phyloP scores from a whole-genome alignment of 2,797 vertebrate genomes.

The Sebastes itinus region DNA sequence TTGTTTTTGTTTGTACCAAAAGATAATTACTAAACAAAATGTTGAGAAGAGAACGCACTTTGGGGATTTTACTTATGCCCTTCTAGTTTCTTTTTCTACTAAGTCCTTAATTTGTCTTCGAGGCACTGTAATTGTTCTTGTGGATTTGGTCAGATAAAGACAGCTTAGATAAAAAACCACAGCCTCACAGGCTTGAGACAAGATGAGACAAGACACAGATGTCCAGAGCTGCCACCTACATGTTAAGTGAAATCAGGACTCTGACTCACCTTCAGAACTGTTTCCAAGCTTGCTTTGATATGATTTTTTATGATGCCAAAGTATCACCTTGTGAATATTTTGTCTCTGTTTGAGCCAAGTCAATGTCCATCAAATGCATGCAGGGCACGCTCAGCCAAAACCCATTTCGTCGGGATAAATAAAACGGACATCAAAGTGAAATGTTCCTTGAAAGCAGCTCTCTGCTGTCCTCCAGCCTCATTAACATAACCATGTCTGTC shows the following conservation, averaged over 20 bases:
- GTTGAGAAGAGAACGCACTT: background rate
- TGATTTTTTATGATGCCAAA: background rate
- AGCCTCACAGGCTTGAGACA: background rate
- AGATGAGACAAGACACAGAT: background rate
- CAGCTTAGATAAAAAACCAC: constrained; percentile 6
- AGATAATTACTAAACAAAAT: constrained; percentile 2
- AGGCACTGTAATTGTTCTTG: background rate
- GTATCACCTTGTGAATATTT: background rate
- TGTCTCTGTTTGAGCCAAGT: background rate
- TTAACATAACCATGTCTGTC: constrained; percentile 22
- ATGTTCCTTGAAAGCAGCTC: constrained; percentile 17
- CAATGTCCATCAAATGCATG: constrained; percentile 1
- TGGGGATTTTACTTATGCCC: background rate
- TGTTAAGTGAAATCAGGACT: background rate
- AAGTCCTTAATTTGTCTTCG: constrained; percentile 1
- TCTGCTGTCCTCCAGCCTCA: constrained; percentile 7
- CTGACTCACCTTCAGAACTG: background rate
- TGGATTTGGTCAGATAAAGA: background rate
- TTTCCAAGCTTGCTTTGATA: background rate
- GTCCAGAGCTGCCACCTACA: background rate
- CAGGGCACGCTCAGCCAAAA: background rate
- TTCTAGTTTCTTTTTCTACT: background rate
- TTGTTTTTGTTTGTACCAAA: constrained; percentile 3
- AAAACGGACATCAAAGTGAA: constrained; percentile 11
- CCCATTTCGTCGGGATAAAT: constrained; percentile 7